Evolutionary conservation across 1,140 invertebrate genomes (phyloP).

Genomic region (Ips nitidus): DNA sequence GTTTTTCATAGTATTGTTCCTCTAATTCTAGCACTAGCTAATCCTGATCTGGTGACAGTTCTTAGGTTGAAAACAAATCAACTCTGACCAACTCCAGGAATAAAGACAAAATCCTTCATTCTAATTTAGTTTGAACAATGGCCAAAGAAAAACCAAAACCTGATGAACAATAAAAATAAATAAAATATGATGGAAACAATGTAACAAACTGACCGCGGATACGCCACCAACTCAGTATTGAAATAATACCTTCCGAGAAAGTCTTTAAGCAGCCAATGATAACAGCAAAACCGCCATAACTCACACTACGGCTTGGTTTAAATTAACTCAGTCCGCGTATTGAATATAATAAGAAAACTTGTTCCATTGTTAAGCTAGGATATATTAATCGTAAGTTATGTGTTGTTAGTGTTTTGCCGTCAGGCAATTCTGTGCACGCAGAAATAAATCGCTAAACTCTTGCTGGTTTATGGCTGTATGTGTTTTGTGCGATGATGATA

Average conservation of each 20-base stretch:
- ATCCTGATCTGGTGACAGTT: no score
- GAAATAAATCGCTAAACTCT: constrained; percentile 27
- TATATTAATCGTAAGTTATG: constrained; percentile 38
- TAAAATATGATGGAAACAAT: constrained; percentile 15
- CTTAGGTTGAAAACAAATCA: no score
- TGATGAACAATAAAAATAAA: constrained; percentile 28
- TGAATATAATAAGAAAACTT: constrained; percentile 35
- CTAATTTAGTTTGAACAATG: no score
- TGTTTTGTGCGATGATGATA: background rate
- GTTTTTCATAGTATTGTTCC: no score
- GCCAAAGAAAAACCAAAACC: no score
- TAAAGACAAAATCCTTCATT: no score
- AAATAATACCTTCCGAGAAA: no score
- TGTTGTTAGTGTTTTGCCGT: constrained; percentile 30
- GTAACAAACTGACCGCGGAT: no score
- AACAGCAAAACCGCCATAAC: constrained; percentile 34
- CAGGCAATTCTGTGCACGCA: constrained; percentile 28
- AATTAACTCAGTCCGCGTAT: constrained; percentile 32
- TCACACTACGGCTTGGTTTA: constrained; percentile 27
- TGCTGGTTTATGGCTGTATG: constrained; percentile 16
- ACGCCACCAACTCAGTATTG: no score
- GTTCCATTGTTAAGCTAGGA: constrained; percentile 36
- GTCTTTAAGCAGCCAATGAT: constrained; percentile 23
- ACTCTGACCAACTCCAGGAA: no score
- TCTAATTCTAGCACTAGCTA: no score